Base-by-base conservation (phyloP, 2,113 vertebrate species). In the Sphaerodactylus townsendi region DNA sequence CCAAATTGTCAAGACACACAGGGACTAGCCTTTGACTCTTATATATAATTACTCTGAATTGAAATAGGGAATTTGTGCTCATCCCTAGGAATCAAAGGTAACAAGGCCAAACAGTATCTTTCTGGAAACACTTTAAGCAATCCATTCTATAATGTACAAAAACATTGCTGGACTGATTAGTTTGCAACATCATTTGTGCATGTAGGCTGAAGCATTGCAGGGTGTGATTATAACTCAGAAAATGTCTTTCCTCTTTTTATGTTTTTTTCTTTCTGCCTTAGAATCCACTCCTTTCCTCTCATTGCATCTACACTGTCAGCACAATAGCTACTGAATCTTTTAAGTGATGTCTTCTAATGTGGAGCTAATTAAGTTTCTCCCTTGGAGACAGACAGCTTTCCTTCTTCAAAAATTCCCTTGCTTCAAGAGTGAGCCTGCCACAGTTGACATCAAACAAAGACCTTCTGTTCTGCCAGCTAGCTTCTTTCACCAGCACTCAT, bases 301-400 rank as follows among this genome's bases (percentile, higher is more conserved):
- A 28, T 3, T 66, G 9, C 3, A 2, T 7, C 35, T 69, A 9
- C 76, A 15, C 39, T 72, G 14, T 33, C 71, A 87, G 72, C 62
- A 78, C 44, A 84, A 39, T 3, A 81, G 10, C 70, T 83, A 69
- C 2, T 72, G 1, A 66, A 39, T 79, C 33, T 41, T 14, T 44
- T 77, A 70, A 62, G 2, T 78, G 82, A 8, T 85, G 71, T 21
- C 8, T 84, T 6, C 7, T 5, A 30, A 11, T 21, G 72, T 15
- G 39, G 70, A 89, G 8, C 4, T 86, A 89, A 85, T 77, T 77
- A 73, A 80, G 72, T 81, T 89, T 82, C 50, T 79, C 1, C 4
- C 77, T 64, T 77, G 37, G 81, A 90, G 81, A 72, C 33, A 89
- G 81, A 72, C 33, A 75, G 2, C 33, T 15, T 84, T 48, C 11